Evolutionary conservation across 64 coral and sea anemone species (phyloP).

Genomic region (Dendronephthya gigantea): DNA sequence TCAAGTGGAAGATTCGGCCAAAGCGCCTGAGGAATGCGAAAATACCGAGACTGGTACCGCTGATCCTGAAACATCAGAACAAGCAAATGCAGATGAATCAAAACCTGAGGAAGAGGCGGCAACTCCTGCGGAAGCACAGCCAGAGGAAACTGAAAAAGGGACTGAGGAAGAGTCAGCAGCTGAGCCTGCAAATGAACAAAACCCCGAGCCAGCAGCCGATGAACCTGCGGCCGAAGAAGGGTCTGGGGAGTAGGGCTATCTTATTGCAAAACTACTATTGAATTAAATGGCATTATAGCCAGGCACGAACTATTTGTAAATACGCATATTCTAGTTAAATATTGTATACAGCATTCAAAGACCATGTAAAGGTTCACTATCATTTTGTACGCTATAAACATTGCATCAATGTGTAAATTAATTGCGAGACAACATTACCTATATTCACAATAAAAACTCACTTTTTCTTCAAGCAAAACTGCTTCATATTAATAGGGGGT

Average conservation of each 20-base stretch:
- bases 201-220: neutral
- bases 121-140: neutral
- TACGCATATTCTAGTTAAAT: neutral
- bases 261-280: neutral
- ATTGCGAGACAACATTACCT: too few species aligned
- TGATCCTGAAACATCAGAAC: neutral
- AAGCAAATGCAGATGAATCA: neutral
- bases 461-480: too few species aligned
- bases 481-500: too few species aligned
- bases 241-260: neutral
- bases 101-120: neutral
- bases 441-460: too few species aligned
- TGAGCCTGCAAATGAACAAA: neutral
- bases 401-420: too few species aligned
- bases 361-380: too few species aligned
- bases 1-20: neutral
- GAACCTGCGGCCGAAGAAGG: neutral
- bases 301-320: constrained; percentile 1
- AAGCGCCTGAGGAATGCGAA: neutral
- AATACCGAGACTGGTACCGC: neutral
- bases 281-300: neutral
- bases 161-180: neutral
- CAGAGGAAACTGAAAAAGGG: neutral
- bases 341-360: neutral
- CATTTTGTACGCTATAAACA: too few species aligned